Evolutionary conservation across 1,140 invertebrate genomes (phyloP).

Genomic region (Artemia franciscana): DNA sequence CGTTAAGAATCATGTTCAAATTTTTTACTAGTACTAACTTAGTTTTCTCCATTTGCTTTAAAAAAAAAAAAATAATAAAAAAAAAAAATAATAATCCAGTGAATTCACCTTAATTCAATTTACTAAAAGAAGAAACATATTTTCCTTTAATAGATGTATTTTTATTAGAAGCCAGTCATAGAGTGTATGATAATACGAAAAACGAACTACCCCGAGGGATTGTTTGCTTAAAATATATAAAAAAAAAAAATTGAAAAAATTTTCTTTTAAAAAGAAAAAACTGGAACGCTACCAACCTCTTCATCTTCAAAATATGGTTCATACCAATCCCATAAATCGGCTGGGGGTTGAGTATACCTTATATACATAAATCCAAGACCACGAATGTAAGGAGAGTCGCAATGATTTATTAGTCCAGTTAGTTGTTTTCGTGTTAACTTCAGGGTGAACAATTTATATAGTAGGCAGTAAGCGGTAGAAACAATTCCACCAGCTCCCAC

Average conservation of each 20-base stretch:
- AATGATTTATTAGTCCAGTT: slow-evolving; percentile 78
- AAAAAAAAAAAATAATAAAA: slow-evolving; percentile 5
- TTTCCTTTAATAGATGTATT: too few relatives aligned
- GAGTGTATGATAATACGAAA: too few relatives aligned
- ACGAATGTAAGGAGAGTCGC: slow-evolving; percentile 90
- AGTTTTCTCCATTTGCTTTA: too few relatives aligned
- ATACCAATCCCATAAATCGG: slow-evolving; percentile 89
- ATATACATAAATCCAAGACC: slow-evolving; percentile 90
- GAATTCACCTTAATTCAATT: background rate
- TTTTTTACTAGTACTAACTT: too few relatives aligned
- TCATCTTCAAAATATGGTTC: slow-evolving; percentile 85
- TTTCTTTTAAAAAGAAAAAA: background rate
- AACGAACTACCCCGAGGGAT: too few relatives aligned
- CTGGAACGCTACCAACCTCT: slow-evolving; percentile 33
- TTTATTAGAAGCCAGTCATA: too few relatives aligned
- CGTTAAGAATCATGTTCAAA: too few relatives aligned
- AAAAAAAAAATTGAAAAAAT: too few relatives aligned
- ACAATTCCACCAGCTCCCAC: slow-evolving; percentile 98
- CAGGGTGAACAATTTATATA: slow-evolving; percentile 94
- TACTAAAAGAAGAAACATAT: too few relatives aligned
- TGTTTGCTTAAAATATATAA: background rate
- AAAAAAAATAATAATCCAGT: slow-evolving; percentile 1
- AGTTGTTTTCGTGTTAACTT: slow-evolving; percentile 90
- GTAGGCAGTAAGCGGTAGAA: slow-evolving; percentile 88
- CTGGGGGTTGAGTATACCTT: slow-evolving; percentile 85